Conservation (phyloP, 2,797 vertebrate species). For the Nyctibius grandis region DNA sequence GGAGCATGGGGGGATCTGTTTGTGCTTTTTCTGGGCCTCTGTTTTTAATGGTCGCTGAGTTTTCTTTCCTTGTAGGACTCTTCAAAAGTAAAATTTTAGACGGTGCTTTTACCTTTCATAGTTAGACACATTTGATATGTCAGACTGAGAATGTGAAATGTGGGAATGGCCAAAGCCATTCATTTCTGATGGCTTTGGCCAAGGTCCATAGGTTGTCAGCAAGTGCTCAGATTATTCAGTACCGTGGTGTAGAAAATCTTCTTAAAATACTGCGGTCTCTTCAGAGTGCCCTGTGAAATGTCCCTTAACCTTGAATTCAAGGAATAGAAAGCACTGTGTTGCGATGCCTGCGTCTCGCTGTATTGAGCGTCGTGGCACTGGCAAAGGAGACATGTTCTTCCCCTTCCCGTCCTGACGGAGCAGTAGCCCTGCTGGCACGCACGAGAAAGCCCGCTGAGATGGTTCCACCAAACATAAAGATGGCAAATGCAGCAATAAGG, state of each 20-base stretch:
- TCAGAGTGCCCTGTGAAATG: neutral
- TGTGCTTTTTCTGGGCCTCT: neutral
- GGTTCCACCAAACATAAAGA: neutral
- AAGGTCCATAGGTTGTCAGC: neutral
- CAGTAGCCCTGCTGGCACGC: neutral
- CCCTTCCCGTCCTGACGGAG: neutral
- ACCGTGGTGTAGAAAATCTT: neutral
- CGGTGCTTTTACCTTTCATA: neutral
- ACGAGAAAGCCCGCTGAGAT: neutral
- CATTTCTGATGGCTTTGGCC: neutral
- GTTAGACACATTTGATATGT: neutral
- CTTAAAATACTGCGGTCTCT: neutral
- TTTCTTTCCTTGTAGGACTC: neutral
- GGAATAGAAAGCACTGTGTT: neutral
- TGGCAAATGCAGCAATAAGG: neutral
- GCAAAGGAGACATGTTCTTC: neutral
- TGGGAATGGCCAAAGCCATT: neutral
- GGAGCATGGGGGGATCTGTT: neutral
- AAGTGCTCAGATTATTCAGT: neutral
- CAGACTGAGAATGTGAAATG: neutral
- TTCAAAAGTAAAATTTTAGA: neutral
- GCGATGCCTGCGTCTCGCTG: rapidly evolving
- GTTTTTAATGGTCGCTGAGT: neutral
- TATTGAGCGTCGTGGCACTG: neutral
- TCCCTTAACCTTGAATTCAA: neutral